Conservation (phyloP, 2,888 invertebrate species). For the Ecliptopera silaceata region DNA sequence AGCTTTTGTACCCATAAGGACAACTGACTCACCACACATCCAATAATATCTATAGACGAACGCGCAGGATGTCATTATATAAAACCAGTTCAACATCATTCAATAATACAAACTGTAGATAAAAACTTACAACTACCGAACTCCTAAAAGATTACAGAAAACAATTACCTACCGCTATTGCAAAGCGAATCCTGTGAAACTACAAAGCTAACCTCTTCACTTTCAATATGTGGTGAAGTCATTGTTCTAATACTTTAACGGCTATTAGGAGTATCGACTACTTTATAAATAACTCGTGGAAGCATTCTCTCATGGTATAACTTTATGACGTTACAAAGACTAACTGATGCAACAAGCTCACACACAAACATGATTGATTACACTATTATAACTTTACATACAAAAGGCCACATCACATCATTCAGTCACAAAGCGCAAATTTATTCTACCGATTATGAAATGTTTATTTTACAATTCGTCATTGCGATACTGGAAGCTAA, state of each 20-base stretch:
- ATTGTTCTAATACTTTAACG: slow-evolving; percentile 69
- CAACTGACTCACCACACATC: slow-evolving; percentile 69
- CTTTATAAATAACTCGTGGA: slow-evolving; percentile 66
- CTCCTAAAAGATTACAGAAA: slow-evolving; percentile 60
- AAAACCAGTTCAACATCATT: slow-evolving; percentile 72
- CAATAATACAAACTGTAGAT: slow-evolving; percentile 76
- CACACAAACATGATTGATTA: slow-evolving; percentile 67
- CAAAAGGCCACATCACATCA: slow-evolving; percentile 83
- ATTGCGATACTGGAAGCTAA: slow-evolving; percentile 42
- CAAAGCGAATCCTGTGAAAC: slow-evolving; percentile 56
- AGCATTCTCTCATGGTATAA: slow-evolving; percentile 64
- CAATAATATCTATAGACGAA: slow-evolving; percentile 63
- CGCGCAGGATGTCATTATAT: slow-evolving; percentile 78
- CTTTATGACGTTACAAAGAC: slow-evolving; percentile 56
- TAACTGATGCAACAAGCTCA: slow-evolving; percentile 77
- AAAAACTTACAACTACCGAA: slow-evolving; percentile 78
- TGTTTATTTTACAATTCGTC: slow-evolving; percentile 60
- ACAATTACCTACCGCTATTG: slow-evolving; percentile 54
- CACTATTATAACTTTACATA: slow-evolving; percentile 72
- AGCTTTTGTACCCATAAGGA: slow-evolving; percentile 78
- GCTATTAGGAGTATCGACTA: slow-evolving; percentile 61
- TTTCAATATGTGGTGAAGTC: slow-evolving; percentile 61
- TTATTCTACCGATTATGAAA: slow-evolving; percentile 62
- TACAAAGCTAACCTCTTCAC: too few species aligned
- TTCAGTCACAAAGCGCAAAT: slow-evolving; percentile 81